phyloP scores from a whole-genome alignment of 2,888 invertebrate genomes.

The Sphinx pinastri region DNA sequence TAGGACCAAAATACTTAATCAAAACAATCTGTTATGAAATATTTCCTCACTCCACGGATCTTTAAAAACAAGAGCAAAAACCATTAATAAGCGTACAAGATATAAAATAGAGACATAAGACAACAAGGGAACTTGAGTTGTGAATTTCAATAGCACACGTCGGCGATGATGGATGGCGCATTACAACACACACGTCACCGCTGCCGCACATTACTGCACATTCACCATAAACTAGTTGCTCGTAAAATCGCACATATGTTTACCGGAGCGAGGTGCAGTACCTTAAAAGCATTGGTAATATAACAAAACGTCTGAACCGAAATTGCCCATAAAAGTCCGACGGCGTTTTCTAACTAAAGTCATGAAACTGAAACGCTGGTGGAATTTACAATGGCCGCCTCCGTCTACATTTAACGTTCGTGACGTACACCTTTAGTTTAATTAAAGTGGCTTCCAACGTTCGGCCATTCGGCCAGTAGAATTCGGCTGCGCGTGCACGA shows the following conservation, averaged over 20 bases:
- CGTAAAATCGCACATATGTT: conserved; percentile 81
- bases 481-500: conserved; percentile 13
- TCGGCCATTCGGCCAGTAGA: conserved; percentile 26
- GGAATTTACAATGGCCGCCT: conserved; percentile 81
- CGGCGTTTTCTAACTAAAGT: conserved; percentile 83
- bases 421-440: conserved; percentile 78
- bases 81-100: background rate
- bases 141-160: conserved; percentile 54
- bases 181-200: conserved; percentile 52
- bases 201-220: conserved; percentile 68
- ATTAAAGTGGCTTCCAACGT: conserved; percentile 69
- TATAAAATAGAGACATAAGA: conserved; percentile 37
- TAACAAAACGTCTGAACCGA: conserved; percentile 85
- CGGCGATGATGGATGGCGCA: conserved; percentile 47
- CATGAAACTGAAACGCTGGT: conserved; percentile 81
- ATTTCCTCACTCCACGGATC: background rate
- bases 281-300: conserved; percentile 85
- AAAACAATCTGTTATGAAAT: background rate
- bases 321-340: conserved; percentile 83
- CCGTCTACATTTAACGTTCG: conserved; percentile 79
- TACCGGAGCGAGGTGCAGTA: conserved; percentile 79
- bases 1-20: no score
- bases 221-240: conserved; percentile 76
- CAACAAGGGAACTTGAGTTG: conserved; percentile 33
- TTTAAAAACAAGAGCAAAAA: background rate